Percentiles rank a stretch among this genome's conserved stretches.
phyloP scores from a whole-genome alignment of 2,888 invertebrate species.

The Cheiracanthium punctorium region DNA sequence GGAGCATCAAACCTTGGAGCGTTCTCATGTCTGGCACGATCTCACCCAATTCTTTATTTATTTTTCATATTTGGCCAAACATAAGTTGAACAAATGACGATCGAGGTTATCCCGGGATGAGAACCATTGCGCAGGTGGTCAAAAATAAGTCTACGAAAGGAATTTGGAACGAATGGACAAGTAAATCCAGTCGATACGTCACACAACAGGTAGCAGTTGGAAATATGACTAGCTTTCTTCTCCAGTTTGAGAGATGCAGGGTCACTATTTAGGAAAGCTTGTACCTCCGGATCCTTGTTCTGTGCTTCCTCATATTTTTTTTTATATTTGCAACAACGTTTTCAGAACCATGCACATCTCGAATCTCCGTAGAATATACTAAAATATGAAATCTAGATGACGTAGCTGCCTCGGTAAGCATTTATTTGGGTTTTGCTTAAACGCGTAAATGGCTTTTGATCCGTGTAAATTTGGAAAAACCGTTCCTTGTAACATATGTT shows the following conservation, averaged over 20 bases:
- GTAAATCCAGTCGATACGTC: background rate
- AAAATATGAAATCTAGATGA: no score
- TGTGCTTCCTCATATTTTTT: background rate
- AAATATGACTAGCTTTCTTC: background rate
- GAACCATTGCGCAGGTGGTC: background rate
- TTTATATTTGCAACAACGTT: no score
- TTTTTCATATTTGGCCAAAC: no score
- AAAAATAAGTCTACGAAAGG: background rate
- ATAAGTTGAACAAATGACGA: background rate
- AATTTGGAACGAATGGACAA: background rate
- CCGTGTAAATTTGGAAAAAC: conserved; percentile 38
- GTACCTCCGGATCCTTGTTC: background rate
- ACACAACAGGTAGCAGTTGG: background rate
- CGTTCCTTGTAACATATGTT: conserved; percentile 69
- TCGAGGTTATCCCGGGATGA: background rate
- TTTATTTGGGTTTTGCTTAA: no score
- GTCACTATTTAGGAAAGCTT: background rate
- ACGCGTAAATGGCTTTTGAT: conserved; percentile 55
- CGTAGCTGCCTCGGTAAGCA: no score
- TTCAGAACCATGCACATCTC: no score
- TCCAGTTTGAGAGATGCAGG: background rate
- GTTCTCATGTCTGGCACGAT: no score
- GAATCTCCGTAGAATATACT: no score
- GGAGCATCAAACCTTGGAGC: no score
- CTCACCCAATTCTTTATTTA: no score